Evolutionary conservation across 53 echinoderm and acorn worm genomes (phyloP), one percentile per base, ranked within the genome.

Genomic region (Apostichopus leukothele): DNA sequence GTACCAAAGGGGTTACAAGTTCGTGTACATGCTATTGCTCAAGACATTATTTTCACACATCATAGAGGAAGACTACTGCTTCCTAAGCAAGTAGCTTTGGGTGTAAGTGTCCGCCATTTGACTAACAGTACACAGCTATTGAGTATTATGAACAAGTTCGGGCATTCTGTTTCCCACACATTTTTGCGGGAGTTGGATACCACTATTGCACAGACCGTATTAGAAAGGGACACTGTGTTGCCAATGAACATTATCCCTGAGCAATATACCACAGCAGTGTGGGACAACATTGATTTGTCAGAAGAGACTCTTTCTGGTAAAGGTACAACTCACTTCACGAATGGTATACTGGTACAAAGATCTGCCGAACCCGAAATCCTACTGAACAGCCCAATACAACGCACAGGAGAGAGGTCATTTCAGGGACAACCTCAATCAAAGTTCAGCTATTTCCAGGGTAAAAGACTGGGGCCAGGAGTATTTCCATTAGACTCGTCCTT

Each of bases 321-420:
- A 76, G 92, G 92, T 16, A 92, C 92, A 68, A 93, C 92, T n/a
- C 95, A 94, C 76, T 91, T 91, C 89, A 94, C 95, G 50, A 94
- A 91, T 66, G 95, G 95, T 22, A 91, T 94, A 89, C 87, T 93
- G 6, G 90, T 91, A 75, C 91, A 90, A 75, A 83, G 87, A 51
- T 88, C 85, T 76, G 67, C 86, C 25, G 78, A 57, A 39, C 59
- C 71, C 23, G 57, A 75, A 27, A 54, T 52, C 23, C 22, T 12
- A 54, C 76, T 52, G 54, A 75, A 52, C 79, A 55, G 9, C 6
- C 9, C 55, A 55, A n/a, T 22, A 59, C 83, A 51, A 85, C 92
- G 66, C 83, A 59, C 60, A 86, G 71, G 74, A 74, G 89, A 57
- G 51, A 86, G 55, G 67, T 88, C 8, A 51, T 91, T 7, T 68